Base-by-base conservation (phyloP, 1,140 invertebrate species). In the Bradynema listronoti region DNA sequence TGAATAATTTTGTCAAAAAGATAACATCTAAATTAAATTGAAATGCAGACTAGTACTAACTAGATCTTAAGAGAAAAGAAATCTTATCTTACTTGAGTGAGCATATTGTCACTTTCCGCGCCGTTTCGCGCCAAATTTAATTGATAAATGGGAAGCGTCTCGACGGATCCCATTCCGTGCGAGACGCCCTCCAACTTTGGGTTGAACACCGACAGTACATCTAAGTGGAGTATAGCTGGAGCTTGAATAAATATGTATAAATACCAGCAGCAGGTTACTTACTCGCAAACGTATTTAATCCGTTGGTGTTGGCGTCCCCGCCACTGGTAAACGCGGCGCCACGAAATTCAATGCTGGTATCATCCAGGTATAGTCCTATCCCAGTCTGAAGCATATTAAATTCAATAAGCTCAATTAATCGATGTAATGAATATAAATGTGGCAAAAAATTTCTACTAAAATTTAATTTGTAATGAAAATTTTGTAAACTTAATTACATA, bases 301-400 rank as follows among this genome's bases (percentile, higher is more conserved):
- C 71, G 60, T 73, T 73, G 41, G 71, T 68, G 16, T 66, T 75
- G 4, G 73, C 77, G 54, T 75, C 73, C 32, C 73, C 73, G 0
- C 73, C 73, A 42, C 63, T 77, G 2, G 76, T 54, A 41, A 76
- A 76, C 24, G 77, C 68, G 5, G 75, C 71, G 16, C 73, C 73
- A 7, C 73, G 76, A 53, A 75, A 75, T 46, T 75, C 73, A 36
- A 75, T 78, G 25, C 66, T 53, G 5, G 59, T 55, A n/a, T n/a
- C n/a, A 43, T 53, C 36, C 6, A 73, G 72, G 68, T 73, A 75
- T 16, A 75, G 56, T 1, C 76, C 73, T 32, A 56, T 56, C 41
- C 73, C 73, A 2, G 73, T 78, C 50, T 24, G 67, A 71, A 27
- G 16, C 9, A 9, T 9, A n/a, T 42, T 16, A 47, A 43, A 55